A percentile compares a stretch with the other conserved stretches of the same genome.
Conservation (phyloP, 2,113 vertebrate species). For the Beaufortia kweichowensis region DNA sequence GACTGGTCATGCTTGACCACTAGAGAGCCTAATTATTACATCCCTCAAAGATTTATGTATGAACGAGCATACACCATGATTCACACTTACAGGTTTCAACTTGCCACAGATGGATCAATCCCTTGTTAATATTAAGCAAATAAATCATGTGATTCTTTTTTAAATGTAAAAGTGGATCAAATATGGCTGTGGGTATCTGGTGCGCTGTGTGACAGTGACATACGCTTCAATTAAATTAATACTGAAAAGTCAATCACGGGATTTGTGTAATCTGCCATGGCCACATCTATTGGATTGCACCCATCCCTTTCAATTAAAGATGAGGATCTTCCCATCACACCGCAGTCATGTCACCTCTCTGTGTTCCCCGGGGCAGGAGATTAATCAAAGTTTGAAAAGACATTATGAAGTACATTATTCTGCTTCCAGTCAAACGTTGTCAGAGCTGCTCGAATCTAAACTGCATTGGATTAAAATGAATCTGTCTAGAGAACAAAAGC, state of each 20-base stretch:
- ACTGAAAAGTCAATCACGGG: conserved; percentile 44
- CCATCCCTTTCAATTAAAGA: conserved; percentile 46
- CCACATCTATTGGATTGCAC: conserved; percentile 39
- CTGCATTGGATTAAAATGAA: conserved; percentile 25
- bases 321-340: conserved; percentile 42
- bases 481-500: conserved; percentile 25
- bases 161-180: conserved; percentile 26
- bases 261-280: conserved; percentile 47
- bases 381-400: conserved; percentile 47
- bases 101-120: conserved; percentile 7
- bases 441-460: conserved; percentile 26
- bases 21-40: conserved; percentile 31
- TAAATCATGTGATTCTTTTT: conserved; percentile 31
- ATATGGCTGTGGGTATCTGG: conserved; percentile 31
- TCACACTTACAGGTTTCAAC: conserved; percentile 17
- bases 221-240: conserved; percentile 43
- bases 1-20: conserved; percentile 12
- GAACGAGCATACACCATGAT: neutral
- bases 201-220: conserved; percentile 40
- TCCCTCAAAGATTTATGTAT: conserved; percentile 18
- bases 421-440: conserved; percentile 30
- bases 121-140: conserved; percentile 19
- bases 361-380: conserved; percentile 38
- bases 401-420: conserved; percentile 46
- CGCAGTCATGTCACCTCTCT: conserved; percentile 43